Percentiles rank a stretch among this genome's conserved stretches.
Evolutionary conservation across 2,888 invertebrate genomes (phyloP).

Genomic region (Xylota segnis): DNA sequence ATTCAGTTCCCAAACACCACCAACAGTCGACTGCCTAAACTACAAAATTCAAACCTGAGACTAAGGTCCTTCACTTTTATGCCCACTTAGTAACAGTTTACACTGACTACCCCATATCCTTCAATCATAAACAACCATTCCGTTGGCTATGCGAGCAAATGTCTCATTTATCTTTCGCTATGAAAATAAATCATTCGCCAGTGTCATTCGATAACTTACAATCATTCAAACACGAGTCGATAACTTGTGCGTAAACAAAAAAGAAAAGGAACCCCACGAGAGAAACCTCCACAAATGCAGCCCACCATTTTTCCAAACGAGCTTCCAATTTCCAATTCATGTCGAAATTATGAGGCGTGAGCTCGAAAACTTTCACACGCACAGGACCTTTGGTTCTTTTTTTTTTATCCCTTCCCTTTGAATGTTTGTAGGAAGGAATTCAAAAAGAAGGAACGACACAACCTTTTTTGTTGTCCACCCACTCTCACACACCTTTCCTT

Average conservation of each 20-base stretch:
- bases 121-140: slow-evolving; percentile 13
- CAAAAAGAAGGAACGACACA: slow-evolving; percentile 21
- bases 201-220: slow-evolving; percentile 28
- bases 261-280: background rate
- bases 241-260: slow-evolving; percentile 48
- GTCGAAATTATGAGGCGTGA: slow-evolving; percentile 55
- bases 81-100: slow-evolving; percentile 4
- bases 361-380: slow-evolving; percentile 43
- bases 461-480: slow-evolving; percentile 10
- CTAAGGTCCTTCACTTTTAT: background rate
- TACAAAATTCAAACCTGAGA: no score
- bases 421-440: slow-evolving; percentile 25
- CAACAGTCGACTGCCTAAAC: no score
- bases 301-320: slow-evolving; percentile 34
- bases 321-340: slow-evolving; percentile 50
- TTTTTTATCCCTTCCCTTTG: background rate
- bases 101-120: background rate
- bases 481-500: slow-evolving; percentile 11
- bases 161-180: slow-evolving; percentile 53
- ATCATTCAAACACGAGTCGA: slow-evolving; percentile 40
- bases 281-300: slow-evolving; percentile 6
- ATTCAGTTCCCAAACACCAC: no score
- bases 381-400: slow-evolving; percentile 20
- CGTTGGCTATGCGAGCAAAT: slow-evolving; percentile 37
- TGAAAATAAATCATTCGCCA: slow-evolving; percentile 44